Percentiles rank a stretch among this genome's conserved stretches.
These are phyloP conservation scores for Alsophila aescularia DNA, from an alignment of 2,888 invertebrate genomes.

Conservation along the genomic window DNA sequence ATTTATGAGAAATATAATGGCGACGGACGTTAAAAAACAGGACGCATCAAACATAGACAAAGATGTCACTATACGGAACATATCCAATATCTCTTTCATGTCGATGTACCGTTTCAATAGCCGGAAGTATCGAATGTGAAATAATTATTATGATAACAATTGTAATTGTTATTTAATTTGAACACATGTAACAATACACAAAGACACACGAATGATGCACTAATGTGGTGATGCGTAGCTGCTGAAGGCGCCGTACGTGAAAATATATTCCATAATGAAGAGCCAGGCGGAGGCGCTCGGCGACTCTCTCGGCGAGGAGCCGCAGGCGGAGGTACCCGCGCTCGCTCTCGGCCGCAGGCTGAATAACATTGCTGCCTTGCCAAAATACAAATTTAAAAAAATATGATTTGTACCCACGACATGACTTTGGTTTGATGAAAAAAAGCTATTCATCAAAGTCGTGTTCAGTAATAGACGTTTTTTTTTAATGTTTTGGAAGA, in stretches of 20 bases:
- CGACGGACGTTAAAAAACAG: too few relatives aligned
- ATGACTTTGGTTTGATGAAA: too few relatives aligned
- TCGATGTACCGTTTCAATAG: too few relatives aligned
- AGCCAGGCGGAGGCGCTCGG: constrained; percentile 90
- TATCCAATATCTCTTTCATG: too few relatives aligned
- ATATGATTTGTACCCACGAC: background rate
- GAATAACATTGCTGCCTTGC: constrained; percentile 11
- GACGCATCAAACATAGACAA: too few relatives aligned
- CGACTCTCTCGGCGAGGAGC: constrained; percentile 81
- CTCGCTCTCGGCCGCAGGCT: constrained; percentile 36
- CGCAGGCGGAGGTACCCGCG: constrained; percentile 73
- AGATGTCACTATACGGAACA: too few relatives aligned
- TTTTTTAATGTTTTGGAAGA: too few relatives aligned
- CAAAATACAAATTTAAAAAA: constrained; percentile 1
- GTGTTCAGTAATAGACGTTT: too few relatives aligned
- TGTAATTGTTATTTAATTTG: too few relatives aligned
- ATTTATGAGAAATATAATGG: background rate
- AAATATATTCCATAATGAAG: constrained; percentile 98
- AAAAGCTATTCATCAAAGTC: too few relatives aligned
- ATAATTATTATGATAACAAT: too few relatives aligned
- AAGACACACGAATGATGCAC: constrained; percentile 43
- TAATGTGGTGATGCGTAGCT: constrained; percentile 85
- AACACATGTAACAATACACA: constrained; percentile 37
- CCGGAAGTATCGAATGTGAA: background rate
- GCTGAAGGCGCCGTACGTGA: constrained; percentile 98